Percentiles rank a stretch among this genome's conserved stretches.
phyloP scores from a whole-genome alignment of 1,140 invertebrate species.

The Formica exsecta region DNA sequence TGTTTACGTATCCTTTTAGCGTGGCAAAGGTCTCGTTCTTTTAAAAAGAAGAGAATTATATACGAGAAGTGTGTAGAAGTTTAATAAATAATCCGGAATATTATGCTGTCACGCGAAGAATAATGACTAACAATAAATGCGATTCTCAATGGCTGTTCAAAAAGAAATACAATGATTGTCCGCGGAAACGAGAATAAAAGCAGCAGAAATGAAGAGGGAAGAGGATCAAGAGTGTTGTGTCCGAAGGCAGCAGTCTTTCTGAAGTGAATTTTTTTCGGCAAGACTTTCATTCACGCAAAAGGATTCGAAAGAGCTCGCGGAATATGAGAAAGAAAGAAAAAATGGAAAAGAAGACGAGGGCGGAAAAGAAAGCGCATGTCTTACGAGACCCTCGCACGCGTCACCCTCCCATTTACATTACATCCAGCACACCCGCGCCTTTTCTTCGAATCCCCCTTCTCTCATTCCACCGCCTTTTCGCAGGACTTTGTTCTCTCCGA shows the following conservation, averaged over 20 bases:
- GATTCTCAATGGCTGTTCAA: constrained; percentile 57
- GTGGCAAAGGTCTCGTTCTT: neutral
- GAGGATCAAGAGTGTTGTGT: constrained; percentile 54
- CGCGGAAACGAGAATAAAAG: constrained; percentile 1
- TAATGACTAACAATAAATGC: constrained; percentile 17
- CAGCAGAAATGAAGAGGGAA: neutral
- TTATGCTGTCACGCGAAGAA: constrained; percentile 61
- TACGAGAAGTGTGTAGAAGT: neutral
- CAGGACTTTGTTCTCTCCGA: constrained; percentile 50
- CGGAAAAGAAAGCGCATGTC: constrained; percentile 41
- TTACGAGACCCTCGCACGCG: constrained; percentile 65
- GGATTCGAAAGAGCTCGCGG: constrained; percentile 45
- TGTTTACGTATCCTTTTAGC: neutral
- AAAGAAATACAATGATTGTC: constrained; percentile 41
- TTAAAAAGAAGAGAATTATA: constrained; percentile 9
- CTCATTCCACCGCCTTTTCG: constrained; percentile 47
- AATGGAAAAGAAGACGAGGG: constrained; percentile 1
- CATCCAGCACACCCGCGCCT: constrained; percentile 51
- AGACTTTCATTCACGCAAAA: constrained; percentile 71
- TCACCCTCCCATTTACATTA: constrained; percentile 74
- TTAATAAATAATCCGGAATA: constrained; percentile 71
- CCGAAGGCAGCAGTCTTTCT: constrained; percentile 57
- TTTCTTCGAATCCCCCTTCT: constrained; percentile 61
- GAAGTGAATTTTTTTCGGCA: constrained; percentile 61
- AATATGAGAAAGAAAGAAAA: constrained; percentile 56